Evolutionary conservation across 2,113 vertebrate species (phyloP).

Genomic region (Platysternon megacephalum): DNA sequence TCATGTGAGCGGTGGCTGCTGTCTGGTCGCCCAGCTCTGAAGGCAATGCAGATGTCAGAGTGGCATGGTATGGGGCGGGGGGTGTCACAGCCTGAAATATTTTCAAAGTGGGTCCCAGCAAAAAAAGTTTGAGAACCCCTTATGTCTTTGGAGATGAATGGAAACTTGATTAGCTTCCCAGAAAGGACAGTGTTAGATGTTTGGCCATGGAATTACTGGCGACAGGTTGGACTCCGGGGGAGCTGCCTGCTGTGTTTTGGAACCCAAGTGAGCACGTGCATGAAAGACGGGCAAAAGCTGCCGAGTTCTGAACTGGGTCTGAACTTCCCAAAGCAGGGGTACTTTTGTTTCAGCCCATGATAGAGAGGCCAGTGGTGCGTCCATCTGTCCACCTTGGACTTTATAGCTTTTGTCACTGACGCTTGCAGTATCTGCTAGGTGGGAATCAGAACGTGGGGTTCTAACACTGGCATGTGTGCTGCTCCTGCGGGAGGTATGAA

Average conservation of each 20-base stretch:
- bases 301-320: neutral
- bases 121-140: no score
- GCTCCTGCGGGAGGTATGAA: constrained; percentile 19
- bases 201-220: neutral
- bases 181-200: neutral
- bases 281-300: neutral
- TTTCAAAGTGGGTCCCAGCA: no score
- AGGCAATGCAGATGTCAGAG: no score
- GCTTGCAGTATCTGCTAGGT: constrained; percentile 31
- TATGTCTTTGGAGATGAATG: neutral
- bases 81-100: no score
- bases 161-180: neutral
- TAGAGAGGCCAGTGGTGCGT: neutral
- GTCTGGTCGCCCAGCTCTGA: no score
- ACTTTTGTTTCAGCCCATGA: neutral
- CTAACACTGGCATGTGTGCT: constrained; percentile 12
- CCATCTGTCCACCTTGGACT: neutral
- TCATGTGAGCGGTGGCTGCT: no score
- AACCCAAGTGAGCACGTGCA: neutral
- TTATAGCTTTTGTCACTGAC: neutral
- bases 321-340: neutral
- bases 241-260: neutral
- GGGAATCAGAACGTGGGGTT: neutral
- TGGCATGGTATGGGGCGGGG: no score
- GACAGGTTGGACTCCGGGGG: neutral